phyloP scores from a whole-genome alignment of 2,113 vertebrate species.

The Zosterops hypoxanthus region DNA sequence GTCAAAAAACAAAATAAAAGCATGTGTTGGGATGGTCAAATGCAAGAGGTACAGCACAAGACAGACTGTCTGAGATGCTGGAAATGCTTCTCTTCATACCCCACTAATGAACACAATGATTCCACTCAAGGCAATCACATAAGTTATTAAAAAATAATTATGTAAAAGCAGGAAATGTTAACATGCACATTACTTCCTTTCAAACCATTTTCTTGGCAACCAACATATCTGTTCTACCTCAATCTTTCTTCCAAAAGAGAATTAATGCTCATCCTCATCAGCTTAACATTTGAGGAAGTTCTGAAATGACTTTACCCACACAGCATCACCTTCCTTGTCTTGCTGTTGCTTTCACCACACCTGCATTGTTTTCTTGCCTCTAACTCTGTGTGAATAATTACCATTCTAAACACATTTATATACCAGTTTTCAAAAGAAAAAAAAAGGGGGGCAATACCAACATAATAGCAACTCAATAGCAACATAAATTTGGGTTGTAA shows the following conservation, averaged over 20 bases:
- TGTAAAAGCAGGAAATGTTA: constrained; percentile 42
- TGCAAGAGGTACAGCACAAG: neutral
- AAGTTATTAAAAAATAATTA: neutral
- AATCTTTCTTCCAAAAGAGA: neutral
- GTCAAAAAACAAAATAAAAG: neutral
- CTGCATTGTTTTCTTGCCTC: neutral
- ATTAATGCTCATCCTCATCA: neutral
- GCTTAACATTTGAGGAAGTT: neutral
- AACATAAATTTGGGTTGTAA: neutral
- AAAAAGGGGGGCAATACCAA: neutral
- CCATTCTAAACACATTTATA: neutral
- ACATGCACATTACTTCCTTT: neutral
- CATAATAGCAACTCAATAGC: neutral
- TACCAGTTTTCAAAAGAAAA: neutral
- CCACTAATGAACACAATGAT: neutral
- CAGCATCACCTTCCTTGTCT: neutral
- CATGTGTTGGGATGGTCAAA: neutral
- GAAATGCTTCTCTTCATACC: neutral
- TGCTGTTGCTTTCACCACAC: fast-evolving
- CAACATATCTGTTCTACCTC: neutral
- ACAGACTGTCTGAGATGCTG: neutral
- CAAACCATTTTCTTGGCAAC: constrained; percentile 1
- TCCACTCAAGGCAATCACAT: neutral
- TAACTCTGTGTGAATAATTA: neutral
- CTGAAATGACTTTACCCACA: neutral